Percentiles rank a stretch among this genome's conserved stretches.
These are phyloP conservation scores for Melanotaenia maccullochi DNA, from an alignment of 2,797 vertebrate species.

Conservation along the genomic window DNA sequence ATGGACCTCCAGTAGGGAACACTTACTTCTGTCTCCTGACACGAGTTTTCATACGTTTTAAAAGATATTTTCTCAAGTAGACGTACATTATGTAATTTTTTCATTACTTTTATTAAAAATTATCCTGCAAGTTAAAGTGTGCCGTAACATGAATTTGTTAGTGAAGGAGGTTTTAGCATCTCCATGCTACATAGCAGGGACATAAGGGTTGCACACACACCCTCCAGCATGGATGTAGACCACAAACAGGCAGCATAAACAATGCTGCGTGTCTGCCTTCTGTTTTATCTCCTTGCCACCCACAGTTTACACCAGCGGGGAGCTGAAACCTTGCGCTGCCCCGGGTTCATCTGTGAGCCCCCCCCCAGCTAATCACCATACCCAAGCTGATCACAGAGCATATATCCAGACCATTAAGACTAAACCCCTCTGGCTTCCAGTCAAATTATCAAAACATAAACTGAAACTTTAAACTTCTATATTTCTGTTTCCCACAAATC, in stretches of 20 bases:
- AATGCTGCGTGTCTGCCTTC: conserved; percentile 51
- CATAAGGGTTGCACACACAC: conserved; percentile 57
- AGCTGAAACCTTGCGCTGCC: conserved; percentile 63
- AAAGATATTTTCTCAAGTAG: no score
- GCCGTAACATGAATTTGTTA: conserved; percentile 32
- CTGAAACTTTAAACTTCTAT: conserved; percentile 75
- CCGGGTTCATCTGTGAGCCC: conserved; percentile 51
- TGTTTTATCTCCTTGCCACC: conserved; percentile 82
- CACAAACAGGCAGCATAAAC: conserved; percentile 80
- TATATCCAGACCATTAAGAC: conserved; percentile 55
- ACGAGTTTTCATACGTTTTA: not conserved
- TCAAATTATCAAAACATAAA: conserved; percentile 75
- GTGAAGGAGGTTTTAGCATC: conserved; percentile 57
- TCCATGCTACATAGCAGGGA: conserved; percentile 45
- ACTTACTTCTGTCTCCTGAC: conserved; percentile 18
- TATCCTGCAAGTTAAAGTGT: conserved; percentile 11
- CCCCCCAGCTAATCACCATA: conserved; percentile 64
- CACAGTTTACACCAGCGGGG: conserved; percentile 75
- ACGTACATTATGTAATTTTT: not conserved
- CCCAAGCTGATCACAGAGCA: conserved; percentile 57
- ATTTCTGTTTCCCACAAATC: conserved; percentile 64
- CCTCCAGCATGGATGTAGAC: conserved; percentile 55
- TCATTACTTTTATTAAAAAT: not conserved
- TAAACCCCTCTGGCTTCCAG: conserved; percentile 62
- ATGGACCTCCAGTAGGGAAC: conserved; percentile 63